These are phyloP conservation scores for Athetis lepigone DNA, from an alignment of 2,888 invertebrate genomes.

Conservation along the genomic window DNA sequence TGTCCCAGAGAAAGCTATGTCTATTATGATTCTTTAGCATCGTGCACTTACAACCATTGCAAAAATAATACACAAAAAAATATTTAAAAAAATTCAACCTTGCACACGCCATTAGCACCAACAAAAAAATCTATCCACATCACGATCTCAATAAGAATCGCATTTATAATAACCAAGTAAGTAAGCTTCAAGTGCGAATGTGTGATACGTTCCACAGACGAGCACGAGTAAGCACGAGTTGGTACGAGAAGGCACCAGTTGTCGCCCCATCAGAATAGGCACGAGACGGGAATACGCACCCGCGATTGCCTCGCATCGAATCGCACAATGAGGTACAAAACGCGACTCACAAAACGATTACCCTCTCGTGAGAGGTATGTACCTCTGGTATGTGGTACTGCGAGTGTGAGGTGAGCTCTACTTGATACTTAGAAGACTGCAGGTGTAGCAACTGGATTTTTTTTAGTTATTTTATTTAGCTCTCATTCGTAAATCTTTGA, in stretches of 20 bases:
- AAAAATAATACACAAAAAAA: not conserved
- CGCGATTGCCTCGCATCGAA: slow-evolving; percentile 78
- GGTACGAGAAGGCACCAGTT: slow-evolving; percentile 71
- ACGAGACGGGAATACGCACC: slow-evolving; percentile 81
- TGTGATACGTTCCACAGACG: slow-evolving; percentile 66
- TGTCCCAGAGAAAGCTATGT: too few species aligned
- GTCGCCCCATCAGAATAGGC: slow-evolving; percentile 83
- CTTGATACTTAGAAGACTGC: slow-evolving; percentile 71
- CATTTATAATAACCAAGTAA: slow-evolving; percentile 77
- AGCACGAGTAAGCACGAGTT: slow-evolving; percentile 22
- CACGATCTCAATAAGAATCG: slow-evolving; percentile 74
- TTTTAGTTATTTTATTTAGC: too few species aligned
- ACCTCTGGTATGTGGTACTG: slow-evolving; percentile 69
- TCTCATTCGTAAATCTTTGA: too few species aligned
- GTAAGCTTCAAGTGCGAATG: slow-evolving; percentile 75
- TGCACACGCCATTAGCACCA: slow-evolving; percentile 40
- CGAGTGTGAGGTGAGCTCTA: slow-evolving; percentile 55
- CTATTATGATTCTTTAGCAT: not conserved
- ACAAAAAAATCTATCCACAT: slow-evolving; percentile 67
- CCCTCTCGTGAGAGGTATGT: slow-evolving; percentile 80
- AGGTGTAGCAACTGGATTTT: too few species aligned
- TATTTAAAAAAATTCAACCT: slow-evolving; percentile 16
- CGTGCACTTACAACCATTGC: not conserved
- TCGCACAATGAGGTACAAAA: slow-evolving; percentile 83
- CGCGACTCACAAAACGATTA: slow-evolving; percentile 86